These are phyloP conservation scores for Leucozona laternaria DNA, from an alignment of 2,888 invertebrate species.

Conservation along the genomic window DNA sequence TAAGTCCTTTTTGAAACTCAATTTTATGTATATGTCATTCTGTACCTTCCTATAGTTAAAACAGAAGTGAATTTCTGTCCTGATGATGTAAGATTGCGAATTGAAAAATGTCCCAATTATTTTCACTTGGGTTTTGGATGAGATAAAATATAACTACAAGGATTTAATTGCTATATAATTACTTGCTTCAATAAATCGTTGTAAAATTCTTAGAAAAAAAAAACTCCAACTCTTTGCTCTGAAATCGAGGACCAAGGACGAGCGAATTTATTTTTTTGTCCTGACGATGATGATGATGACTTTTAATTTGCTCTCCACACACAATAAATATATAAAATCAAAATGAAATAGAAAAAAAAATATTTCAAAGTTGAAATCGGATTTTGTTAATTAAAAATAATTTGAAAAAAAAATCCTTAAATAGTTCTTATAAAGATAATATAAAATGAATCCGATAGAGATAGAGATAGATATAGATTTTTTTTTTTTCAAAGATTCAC, in stretches of 20 bases:
- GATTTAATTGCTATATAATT: constrained; percentile 43
- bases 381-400: constrained; percentile 31
- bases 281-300: constrained; percentile 57
- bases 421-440: constrained; percentile 22
- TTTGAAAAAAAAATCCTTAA: constrained; percentile 31
- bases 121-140: neutral
- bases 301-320: constrained; percentile 76
- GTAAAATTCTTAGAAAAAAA: neutral
- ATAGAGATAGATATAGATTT: constrained; percentile 35
- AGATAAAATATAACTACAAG: neutral
- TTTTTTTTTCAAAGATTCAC: constrained; percentile 76
- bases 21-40: neutral
- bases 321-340: constrained; percentile 37
- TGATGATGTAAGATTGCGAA: neutral
- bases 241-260: neutral
- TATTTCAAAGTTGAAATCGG: constrained; percentile 50
- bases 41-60: neutral
- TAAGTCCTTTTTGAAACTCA: constrained; percentile 38
- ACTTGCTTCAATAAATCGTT: constrained; percentile 10
- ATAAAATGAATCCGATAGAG: constrained; percentile 60
- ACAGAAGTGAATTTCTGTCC: neutral
- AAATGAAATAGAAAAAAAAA: constrained; percentile 70
- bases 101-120: constrained; percentile 4
- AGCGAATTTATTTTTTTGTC: neutral
- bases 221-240: neutral